Percentiles rank a stretch among this genome's conserved stretches.
phyloP scores from a whole-genome alignment of 2,888 invertebrate genomes.

The Pterobdella sp. region DNA sequence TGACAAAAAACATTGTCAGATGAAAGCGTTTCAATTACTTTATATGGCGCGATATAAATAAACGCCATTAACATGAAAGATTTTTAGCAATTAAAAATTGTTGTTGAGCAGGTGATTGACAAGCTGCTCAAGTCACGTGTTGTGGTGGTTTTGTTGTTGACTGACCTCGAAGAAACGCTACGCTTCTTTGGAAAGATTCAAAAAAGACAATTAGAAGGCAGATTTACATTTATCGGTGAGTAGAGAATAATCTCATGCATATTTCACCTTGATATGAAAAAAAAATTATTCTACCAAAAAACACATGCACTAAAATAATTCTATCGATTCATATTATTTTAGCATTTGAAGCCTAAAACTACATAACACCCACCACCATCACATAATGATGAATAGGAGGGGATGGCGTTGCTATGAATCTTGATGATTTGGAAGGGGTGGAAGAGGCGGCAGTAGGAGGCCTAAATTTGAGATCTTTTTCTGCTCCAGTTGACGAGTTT shows the following conservation, averaged over 20 bases:
- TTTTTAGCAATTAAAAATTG: no score
- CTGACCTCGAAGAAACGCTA: conserved; percentile 41
- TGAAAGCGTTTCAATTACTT: no score
- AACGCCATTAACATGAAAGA: no score
- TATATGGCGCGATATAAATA: no score
- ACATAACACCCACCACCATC: background rate
- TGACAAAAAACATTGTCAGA: no score
- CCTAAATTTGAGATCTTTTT: conserved; percentile 36
- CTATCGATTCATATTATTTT: background rate
- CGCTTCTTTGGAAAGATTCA: conserved; percentile 39
- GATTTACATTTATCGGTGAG: conserved; percentile 44
- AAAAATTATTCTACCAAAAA: no score
- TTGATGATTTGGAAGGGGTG: conserved; percentile 37
- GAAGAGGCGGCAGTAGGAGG: conserved; percentile 39
- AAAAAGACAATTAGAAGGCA: conserved; percentile 35
- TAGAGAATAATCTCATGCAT: no score
- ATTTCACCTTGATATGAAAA: no score
- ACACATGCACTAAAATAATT: no score
- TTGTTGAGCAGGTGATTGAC: conserved; percentile 5
- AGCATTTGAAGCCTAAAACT: background rate
- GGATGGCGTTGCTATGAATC: conserved; percentile 40
- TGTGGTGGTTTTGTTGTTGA: conserved; percentile 42
- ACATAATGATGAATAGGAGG: conserved; percentile 37
- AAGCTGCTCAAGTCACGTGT: conserved; percentile 33
- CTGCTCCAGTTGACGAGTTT: conserved; percentile 31